Conservation (phyloP, 2,113 vertebrate species). For the Typhlomys cinereus region DNA sequence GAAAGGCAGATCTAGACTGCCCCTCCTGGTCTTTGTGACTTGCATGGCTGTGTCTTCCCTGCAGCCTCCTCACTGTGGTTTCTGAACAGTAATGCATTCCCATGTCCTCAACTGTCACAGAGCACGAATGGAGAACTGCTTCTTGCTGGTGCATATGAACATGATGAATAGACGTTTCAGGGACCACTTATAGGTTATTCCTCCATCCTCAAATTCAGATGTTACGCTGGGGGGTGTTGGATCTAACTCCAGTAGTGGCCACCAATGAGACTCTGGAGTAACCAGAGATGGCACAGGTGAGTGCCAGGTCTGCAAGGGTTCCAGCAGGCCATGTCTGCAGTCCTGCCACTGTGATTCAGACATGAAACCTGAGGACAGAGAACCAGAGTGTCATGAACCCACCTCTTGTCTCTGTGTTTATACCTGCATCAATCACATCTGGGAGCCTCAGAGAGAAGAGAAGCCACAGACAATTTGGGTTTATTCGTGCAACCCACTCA, state of each 20-base stretch:
- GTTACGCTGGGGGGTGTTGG: accelerated
- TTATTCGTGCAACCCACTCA: too few species aligned
- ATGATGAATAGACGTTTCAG: background rate
- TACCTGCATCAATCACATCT: too few species aligned
- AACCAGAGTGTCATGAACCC: background rate
- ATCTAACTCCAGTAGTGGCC: background rate
- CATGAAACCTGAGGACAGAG: background rate
- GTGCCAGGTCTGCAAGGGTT: background rate
- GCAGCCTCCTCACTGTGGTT: background rate
- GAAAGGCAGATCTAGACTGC: too few species aligned
- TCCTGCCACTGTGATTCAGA: background rate
- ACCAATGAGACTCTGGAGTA: background rate
- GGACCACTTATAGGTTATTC: background rate
- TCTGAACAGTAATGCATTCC: background rate
- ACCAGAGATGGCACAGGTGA: background rate
- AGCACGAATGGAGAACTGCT: background rate
- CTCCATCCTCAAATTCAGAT: too few species aligned
- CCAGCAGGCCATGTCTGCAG: background rate
- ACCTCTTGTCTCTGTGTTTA: too few species aligned
- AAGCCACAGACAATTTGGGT: too few species aligned
- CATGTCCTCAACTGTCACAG: background rate
- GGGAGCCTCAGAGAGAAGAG: too few species aligned
- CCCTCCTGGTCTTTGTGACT: too few species aligned
- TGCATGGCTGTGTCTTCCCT: background rate
- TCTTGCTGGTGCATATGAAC: background rate